Conservation (phyloP, 2,888 invertebrate genomes). For the Eupithecia centaureata region DNA sequence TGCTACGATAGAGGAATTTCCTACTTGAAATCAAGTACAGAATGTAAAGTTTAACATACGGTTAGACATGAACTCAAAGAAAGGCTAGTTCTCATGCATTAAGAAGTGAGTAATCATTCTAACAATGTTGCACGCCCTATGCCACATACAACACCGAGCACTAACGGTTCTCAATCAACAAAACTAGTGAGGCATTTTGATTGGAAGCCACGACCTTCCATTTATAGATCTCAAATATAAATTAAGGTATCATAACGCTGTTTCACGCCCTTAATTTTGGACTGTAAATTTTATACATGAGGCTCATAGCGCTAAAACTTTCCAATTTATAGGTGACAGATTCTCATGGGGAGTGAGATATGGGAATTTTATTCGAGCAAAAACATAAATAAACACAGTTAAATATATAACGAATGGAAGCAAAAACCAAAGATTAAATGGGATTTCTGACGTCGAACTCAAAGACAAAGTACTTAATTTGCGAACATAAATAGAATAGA, state of each 20-base stretch:
- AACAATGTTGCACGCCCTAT: conserved; percentile 28
- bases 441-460: too few relatives aligned
- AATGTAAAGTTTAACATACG: neutral
- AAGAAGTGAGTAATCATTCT: conserved; percentile 17
- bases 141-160: conserved; percentile 29
- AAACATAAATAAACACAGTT: neutral
- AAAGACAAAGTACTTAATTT: too few relatives aligned
- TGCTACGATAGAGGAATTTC: too few relatives aligned
- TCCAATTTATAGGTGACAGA: conserved; percentile 35
- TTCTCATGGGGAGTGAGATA: conserved; percentile 23
- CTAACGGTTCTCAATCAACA: conserved; percentile 56
- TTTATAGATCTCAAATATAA: conserved; percentile 49
- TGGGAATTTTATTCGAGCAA: neutral
- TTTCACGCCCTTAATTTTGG: conserved; percentile 45
- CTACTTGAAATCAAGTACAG: neutral
- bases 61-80: neutral
- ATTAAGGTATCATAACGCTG: conserved; percentile 43
- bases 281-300: conserved; percentile 41
- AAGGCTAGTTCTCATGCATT: neutral
- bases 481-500: too few relatives aligned
- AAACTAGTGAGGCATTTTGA: conserved; percentile 69
- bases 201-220: conserved; percentile 63
- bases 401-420: neutral
- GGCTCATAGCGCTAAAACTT: conserved; percentile 34
- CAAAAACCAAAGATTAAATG: neutral